Conservation (phyloP, 2,113 vertebrate genomes). For the Lycocorax pyrrhopterus region DNA sequence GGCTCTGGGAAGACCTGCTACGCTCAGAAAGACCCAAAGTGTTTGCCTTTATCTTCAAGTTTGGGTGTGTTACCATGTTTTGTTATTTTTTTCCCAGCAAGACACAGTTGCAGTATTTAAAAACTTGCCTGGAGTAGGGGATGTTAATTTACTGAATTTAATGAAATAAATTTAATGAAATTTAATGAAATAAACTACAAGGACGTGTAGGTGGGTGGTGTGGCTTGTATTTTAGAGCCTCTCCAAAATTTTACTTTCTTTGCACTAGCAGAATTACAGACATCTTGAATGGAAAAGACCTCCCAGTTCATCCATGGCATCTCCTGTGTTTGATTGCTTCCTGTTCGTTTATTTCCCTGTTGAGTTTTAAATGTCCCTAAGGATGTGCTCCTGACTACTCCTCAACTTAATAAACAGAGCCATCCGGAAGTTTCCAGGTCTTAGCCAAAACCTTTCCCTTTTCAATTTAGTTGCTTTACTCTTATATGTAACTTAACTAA, state of each 20-base stretch:
- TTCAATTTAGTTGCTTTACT: neutral
- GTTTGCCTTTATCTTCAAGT: neutral
- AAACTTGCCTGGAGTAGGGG: neutral
- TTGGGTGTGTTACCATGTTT: neutral
- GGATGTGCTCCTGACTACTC: neutral
- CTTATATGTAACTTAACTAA: neutral
- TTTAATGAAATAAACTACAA: neutral
- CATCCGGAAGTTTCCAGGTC: neutral
- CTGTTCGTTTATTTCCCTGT: neutral
- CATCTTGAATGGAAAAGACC: neutral
- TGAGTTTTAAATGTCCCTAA: neutral
- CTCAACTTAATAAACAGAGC: neutral
- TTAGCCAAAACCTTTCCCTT: neutral
- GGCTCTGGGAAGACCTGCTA: neutral
- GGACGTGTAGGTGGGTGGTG: neutral
- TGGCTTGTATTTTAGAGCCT: neutral
- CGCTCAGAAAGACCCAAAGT: neutral
- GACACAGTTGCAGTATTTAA: neutral
- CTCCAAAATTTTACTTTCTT: neutral
- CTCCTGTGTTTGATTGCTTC: slow-evolving; percentile 33
- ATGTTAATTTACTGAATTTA: neutral
- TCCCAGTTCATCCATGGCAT: neutral
- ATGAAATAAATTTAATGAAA: neutral
- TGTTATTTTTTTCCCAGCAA: neutral
- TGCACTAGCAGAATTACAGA: neutral